phyloP scores from a whole-genome alignment of 2,113 vertebrate genomes.

The Chionodraco myersi region DNA sequence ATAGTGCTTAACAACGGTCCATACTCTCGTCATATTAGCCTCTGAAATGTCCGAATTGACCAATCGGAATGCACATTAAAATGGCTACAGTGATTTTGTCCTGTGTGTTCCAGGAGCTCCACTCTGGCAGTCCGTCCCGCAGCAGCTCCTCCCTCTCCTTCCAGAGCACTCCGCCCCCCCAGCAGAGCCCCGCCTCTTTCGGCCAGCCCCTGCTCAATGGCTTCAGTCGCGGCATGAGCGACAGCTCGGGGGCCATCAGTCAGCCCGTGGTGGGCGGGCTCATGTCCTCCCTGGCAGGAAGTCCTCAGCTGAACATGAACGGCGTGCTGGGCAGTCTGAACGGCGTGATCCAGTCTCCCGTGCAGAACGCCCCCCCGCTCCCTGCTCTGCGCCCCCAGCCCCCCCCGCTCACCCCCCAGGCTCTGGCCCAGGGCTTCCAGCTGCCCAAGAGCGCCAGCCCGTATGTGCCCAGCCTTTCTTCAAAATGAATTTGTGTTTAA shows the following conservation, averaged over 20 bases:
- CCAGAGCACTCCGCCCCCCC: slow-evolving; percentile 93
- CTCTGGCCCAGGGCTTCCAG: slow-evolving; percentile 86
- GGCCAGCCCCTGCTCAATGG: slow-evolving; percentile 88
- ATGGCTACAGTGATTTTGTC: slow-evolving; percentile 18
- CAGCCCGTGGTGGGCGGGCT: slow-evolving; percentile 86
- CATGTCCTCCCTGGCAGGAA: slow-evolving; percentile 87
- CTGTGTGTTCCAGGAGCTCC: slow-evolving; percentile 89
- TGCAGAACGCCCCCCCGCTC: slow-evolving; percentile 77
- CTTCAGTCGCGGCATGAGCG: slow-evolving; percentile 81
- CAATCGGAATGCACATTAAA: no score
- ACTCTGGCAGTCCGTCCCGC: slow-evolving; percentile 92
- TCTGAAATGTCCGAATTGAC: no score
- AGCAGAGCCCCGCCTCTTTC: slow-evolving; percentile 91
- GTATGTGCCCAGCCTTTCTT: slow-evolving; percentile 77
- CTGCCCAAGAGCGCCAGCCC: slow-evolving; percentile 89
- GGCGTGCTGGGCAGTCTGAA: slow-evolving; percentile 86
- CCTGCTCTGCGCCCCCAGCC: slow-evolving; percentile 85
- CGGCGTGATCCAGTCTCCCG: slow-evolving; percentile 86
- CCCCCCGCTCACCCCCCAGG: slow-evolving; percentile 84
- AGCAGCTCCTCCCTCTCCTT: slow-evolving; percentile 97
- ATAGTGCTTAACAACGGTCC: no score
- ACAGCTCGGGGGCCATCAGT: slow-evolving; percentile 72
- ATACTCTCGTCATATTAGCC: no score
- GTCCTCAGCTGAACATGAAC: slow-evolving; percentile 81
- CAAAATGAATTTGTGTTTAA: background rate